Evolutionary conservation across 2,797 vertebrate genomes (phyloP), one percentile per base, ranked within the genome.

Genomic region (Poecilia picta): DNA sequence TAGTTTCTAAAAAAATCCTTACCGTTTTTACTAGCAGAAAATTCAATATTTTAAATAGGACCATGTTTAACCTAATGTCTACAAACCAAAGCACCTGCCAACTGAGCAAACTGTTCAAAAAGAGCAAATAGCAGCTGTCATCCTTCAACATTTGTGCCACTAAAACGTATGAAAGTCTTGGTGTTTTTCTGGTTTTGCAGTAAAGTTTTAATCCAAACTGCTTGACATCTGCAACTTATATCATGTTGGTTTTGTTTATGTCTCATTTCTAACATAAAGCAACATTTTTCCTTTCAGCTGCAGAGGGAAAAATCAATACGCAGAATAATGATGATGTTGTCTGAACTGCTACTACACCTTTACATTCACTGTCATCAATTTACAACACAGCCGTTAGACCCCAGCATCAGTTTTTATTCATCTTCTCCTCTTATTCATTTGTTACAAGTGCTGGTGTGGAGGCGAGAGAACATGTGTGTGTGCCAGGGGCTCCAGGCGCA

Each of bases 311-410:
- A 94, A 95, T 95, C 94, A 94, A 95, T 94, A 89, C 76, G 64
- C 72, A 85, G 91, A 92, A 94, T 95, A 94, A 95, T 93, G 92
- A 95, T 88, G 89, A 83, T 73, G 80, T 83, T 88, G 85, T 89
- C 89, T 83, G 83, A 47, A 72, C 78, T 73, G 82, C 80, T 83
- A 84, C 81, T 79, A 81, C 46, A 41, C 82, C 83, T 91, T 90
- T 87, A 87, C 85, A 83, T 87, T 89, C 86, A 78, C 83, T 75
- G 78, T 88, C 91, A 91, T 91, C 87, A 90, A 89, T 93, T 94
- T 89, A 91, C 77, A 36, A 90, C 84, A 64, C 79, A 87, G 83
- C 84, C 82, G 80, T 86, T 85, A 83, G 88, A 89, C 82, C 85
- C 81, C 80, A 73, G 75, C 66, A 53, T n/a, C 1, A 6, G 41